phyloP scores from a whole-genome alignment of 2,888 invertebrate species.

The Tuta absoluta region DNA sequence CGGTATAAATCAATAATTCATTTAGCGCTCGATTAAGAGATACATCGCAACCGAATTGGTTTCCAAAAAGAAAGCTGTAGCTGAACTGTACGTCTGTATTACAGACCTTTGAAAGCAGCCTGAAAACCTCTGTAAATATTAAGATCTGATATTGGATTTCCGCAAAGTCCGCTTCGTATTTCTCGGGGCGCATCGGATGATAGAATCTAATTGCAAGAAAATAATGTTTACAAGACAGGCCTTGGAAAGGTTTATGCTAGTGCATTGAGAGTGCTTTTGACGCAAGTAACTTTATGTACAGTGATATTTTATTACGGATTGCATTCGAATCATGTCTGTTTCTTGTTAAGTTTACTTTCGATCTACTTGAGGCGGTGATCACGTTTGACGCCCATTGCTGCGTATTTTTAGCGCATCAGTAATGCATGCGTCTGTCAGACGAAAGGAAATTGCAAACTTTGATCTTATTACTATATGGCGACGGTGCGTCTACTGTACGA shows the following conservation, averaged over 20 bases:
- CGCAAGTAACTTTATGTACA: slow-evolving; percentile 45
- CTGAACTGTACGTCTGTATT: not conserved
- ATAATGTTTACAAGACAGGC: not conserved
- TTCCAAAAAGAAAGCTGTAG: not conserved
- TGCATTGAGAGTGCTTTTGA: slow-evolving; percentile 17
- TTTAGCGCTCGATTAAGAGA: not conserved
- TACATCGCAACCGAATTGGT: not conserved
- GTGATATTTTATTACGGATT: slow-evolving; percentile 43
- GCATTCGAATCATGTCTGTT: slow-evolving; percentile 38
- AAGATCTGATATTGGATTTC: slow-evolving; percentile 19
- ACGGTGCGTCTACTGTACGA: no score
- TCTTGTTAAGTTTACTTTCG: not conserved
- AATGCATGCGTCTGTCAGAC: no score
- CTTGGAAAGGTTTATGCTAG: not conserved
- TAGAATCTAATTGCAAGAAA: slow-evolving; percentile 15
- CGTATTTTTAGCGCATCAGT: no score
- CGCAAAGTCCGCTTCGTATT: slow-evolving; percentile 9
- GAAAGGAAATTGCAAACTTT: no score
- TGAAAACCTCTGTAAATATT: slow-evolving; percentile 20
- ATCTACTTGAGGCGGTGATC: no score
- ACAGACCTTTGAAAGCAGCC: slow-evolving; percentile 2
- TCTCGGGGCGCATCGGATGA: slow-evolving; percentile 1
- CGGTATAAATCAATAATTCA: not conserved
- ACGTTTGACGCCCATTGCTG: no score
- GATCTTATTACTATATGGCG: no score